These are phyloP conservation scores for Rissa tridactyla DNA, from an alignment of 2,113 vertebrate genomes.

Conservation along the genomic window DNA sequence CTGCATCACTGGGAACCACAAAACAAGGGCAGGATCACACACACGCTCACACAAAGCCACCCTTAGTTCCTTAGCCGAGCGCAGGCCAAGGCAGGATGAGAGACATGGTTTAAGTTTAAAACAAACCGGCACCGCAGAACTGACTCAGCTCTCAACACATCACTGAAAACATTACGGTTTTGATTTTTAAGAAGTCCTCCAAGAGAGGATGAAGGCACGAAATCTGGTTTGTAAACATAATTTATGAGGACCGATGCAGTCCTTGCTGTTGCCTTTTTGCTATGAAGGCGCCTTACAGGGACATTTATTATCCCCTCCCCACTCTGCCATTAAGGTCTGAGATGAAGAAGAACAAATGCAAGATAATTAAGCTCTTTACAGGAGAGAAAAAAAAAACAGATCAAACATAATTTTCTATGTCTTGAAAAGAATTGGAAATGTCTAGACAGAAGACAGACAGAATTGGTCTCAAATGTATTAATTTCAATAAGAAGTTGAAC, in stretches of 20 bases:
- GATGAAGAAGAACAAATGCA: background rate
- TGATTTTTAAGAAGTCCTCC: background rate
- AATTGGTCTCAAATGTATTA: constrained; percentile 20
- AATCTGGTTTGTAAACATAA: constrained; percentile 9
- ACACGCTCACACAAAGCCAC: background rate
- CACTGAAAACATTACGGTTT: background rate
- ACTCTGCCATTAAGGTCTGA: background rate
- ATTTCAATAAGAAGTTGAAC: background rate
- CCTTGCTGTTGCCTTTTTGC: background rate
- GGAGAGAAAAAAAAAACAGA: background rate
- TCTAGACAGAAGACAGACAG: constrained; percentile 35
- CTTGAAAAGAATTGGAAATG: constrained; percentile 17
- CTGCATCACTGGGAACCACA: background rate
- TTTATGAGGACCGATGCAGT: background rate
- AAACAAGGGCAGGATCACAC: background rate
- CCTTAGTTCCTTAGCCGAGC: background rate
- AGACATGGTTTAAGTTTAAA: background rate
- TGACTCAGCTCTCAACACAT: background rate
- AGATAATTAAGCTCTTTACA: constrained; percentile 11
- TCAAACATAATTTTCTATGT: background rate
- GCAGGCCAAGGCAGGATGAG: background rate
- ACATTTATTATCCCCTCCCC: background rate
- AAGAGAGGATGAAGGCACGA: background rate
- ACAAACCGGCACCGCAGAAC: background rate
- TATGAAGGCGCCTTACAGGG: background rate